Evolutionary conservation across 1,140 invertebrate species (phyloP).

Genomic region (Atta cephalotes): DNA sequence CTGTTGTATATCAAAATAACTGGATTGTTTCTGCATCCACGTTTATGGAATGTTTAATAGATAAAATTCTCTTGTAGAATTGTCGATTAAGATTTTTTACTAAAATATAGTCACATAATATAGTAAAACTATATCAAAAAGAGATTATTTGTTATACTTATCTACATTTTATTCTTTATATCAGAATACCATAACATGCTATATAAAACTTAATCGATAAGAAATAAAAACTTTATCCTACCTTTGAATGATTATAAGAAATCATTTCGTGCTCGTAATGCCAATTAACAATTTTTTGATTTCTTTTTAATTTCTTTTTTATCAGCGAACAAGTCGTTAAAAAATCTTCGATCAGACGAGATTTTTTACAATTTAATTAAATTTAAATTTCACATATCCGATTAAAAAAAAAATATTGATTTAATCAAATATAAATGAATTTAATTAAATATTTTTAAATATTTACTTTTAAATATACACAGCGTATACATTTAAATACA

Average conservation of each 20-base stretch:
- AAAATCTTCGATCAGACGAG: constrained; percentile 25
- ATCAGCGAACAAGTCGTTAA: background rate
- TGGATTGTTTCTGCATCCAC: background rate
- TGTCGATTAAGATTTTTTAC: background rate
- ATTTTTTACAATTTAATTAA: constrained; percentile 26
- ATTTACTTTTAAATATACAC: background rate
- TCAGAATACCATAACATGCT: background rate
- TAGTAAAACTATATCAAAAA: background rate
- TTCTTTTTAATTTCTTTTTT: constrained; percentile 16
- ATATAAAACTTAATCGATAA: background rate
- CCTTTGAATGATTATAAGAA: background rate
- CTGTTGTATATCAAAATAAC: background rate
- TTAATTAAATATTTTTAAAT: constrained; percentile 1
- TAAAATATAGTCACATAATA: background rate
- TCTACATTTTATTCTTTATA: background rate
- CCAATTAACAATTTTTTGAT: constrained; percentile 32
- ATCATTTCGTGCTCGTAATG: background rate
- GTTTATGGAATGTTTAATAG: background rate
- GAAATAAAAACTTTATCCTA: background rate
- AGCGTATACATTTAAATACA: constrained; percentile 3
- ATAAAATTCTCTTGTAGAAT: constrained; percentile 1
- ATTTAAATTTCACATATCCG: background rate
- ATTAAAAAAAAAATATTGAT: background rate
- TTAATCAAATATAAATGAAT: constrained; percentile 43
- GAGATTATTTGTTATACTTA: background rate